A percentile compares a stretch with the other conserved stretches of the same genome.
Conservation (phyloP, 2,888 invertebrate genomes). For the Epirrhoe alternata region DNA sequence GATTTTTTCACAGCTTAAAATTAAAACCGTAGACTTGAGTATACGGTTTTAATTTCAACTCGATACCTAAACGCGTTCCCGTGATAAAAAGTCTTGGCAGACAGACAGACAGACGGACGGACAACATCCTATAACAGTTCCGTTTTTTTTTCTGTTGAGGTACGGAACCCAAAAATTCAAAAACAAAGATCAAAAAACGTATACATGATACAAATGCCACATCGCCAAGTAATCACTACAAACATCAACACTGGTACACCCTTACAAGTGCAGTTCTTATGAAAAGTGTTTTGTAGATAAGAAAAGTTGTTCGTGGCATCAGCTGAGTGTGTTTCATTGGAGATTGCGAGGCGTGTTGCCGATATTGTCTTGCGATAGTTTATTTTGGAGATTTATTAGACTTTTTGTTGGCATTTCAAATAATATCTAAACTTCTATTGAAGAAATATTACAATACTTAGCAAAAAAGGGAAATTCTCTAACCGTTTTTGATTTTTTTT, state of each 20-base stretch:
- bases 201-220: background rate
- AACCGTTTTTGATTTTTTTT: too few relatives aligned
- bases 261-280: slow-evolving; percentile 67
- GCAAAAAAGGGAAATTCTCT: too few relatives aligned
- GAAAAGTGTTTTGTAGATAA: slow-evolving; percentile 73
- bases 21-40: too few relatives aligned
- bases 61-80: too few relatives aligned
- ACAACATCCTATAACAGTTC: too few relatives aligned
- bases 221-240: slow-evolving; percentile 28
- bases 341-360: slow-evolving; percentile 50
- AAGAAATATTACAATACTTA: background rate
- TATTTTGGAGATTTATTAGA: slow-evolving; percentile 23
- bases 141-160: too few relatives aligned
- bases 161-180: too few relatives aligned
- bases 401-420: background rate
- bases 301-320: slow-evolving; percentile 68
- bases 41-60: too few relatives aligned
- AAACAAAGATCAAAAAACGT: too few relatives aligned
- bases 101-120: too few relatives aligned
- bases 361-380: slow-evolving; percentile 37
- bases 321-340: slow-evolving; percentile 69
- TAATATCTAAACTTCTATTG: background rate
- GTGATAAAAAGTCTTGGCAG: too few relatives aligned
- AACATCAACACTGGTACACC: slow-evolving; percentile 40
- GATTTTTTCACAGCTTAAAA: too few relatives aligned